Conservation (phyloP, 2,113 vertebrate species). For the Monopterus albus region DNA sequence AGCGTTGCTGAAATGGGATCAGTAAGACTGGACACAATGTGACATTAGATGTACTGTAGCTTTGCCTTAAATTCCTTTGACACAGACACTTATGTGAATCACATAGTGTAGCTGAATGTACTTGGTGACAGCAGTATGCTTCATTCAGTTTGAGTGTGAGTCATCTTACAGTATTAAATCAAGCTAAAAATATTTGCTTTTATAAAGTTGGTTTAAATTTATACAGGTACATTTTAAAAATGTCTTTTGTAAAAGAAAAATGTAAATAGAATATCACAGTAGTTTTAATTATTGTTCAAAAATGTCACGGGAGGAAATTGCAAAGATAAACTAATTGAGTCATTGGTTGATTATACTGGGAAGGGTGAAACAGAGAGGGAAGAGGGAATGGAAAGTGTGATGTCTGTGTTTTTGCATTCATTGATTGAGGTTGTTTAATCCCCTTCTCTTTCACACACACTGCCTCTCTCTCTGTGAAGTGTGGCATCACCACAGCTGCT, state of each 20-base stretch:
- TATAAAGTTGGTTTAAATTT: background rate
- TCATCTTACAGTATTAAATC: background rate
- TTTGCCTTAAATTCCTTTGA: background rate
- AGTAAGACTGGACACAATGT: background rate
- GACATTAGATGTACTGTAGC: background rate
- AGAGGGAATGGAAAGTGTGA: conserved; percentile 44
- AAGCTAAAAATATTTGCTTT: background rate
- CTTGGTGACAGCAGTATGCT: background rate
- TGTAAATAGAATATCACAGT: background rate
- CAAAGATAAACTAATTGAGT: conserved; percentile 14
- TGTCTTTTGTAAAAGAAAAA: background rate
- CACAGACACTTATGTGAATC: background rate
- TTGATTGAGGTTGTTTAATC: conserved; percentile 68
- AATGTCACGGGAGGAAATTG: too few species aligned
- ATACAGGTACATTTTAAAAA: background rate
- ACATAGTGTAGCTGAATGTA: background rate
- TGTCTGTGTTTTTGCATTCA: conserved; percentile 53
- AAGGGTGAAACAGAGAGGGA: conserved; percentile 8
- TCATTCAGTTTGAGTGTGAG: conserved; percentile 1
- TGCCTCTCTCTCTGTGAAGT: conserved; percentile 62
- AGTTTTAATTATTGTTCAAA: too few species aligned
- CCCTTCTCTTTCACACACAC: conserved; percentile 40
- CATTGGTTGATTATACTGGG: conserved; percentile 19
- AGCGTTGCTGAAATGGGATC: background rate
- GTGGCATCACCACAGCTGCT: conserved; percentile 75